A percentile compares a stretch with the other conserved stretches of the same genome.
Conservation (phyloP, 92 coral and sea anemone genomes). For the Zoanthus sansibaricus region DNA sequence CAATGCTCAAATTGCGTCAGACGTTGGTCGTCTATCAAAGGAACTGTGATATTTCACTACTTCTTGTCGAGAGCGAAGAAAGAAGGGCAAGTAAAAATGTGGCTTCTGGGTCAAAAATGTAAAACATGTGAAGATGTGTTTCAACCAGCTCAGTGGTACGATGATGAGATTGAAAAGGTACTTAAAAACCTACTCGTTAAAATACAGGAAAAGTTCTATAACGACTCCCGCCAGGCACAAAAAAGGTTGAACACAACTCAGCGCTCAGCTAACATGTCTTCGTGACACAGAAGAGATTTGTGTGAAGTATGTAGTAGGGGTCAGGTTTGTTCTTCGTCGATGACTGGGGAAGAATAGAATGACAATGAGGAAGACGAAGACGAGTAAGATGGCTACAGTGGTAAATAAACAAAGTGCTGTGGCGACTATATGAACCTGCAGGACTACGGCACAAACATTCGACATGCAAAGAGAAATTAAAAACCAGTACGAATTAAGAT, state of each 20-base stretch:
- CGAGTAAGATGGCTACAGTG: too few relatives aligned
- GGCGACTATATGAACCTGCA: too few relatives aligned
- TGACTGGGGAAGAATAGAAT: background rate
- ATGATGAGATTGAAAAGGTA: constrained; percentile 19
- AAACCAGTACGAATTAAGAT: too few relatives aligned
- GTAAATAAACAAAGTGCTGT: too few relatives aligned
- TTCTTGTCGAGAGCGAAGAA: too few relatives aligned
- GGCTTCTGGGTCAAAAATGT: constrained; percentile 45
- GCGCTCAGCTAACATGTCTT: background rate
- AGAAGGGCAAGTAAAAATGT: constrained; percentile 36
- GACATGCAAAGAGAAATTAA: too few relatives aligned
- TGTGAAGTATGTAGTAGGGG: constrained; percentile 13
- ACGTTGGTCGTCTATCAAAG: constrained; percentile 41
- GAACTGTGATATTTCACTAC: constrained; percentile 41
- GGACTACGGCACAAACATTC: too few relatives aligned
- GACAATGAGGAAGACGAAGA: background rate
- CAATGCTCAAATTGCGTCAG: constrained; percentile 12
- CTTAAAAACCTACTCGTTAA: background rate
- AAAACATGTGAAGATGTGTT: background rate
- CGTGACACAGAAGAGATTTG: constrained; percentile 11
- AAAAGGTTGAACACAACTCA: constrained; percentile 1
- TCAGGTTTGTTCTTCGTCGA: background rate
- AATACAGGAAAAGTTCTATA: background rate
- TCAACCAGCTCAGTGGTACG: constrained; percentile 39
- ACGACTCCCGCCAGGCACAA: background rate